Conservation (phyloP, 2,888 invertebrate genomes). For the Clusia tigrina region DNA sequence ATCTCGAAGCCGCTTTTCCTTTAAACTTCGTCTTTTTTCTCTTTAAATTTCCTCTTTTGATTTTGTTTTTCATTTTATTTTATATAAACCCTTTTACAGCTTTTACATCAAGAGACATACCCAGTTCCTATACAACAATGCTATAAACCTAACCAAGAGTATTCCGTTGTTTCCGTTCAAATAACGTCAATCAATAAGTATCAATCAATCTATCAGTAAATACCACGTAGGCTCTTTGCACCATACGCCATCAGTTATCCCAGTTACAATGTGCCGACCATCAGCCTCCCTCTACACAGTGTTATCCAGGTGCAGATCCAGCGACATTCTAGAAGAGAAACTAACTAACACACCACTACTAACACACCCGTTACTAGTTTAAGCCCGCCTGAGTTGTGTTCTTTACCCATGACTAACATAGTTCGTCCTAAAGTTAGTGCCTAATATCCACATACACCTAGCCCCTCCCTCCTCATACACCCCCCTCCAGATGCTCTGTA, state of each 20-base stretch:
- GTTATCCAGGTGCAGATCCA: not conserved
- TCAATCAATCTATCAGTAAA: not conserved
- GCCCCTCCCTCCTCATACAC: no score
- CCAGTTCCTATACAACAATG: conserved; percentile 59
- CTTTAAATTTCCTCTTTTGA: conserved; percentile 33
- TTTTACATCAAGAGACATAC: conserved; percentile 61
- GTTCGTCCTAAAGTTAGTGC: not conserved
- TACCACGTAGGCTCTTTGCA: not conserved
- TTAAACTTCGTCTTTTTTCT: conserved; percentile 28
- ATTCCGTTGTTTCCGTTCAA: not conserved
- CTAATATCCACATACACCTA: not conserved
- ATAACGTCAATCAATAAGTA: not conserved
- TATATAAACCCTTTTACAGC: conserved; percentile 59
- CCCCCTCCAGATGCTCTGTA: not conserved
- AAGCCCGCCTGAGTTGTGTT: not conserved
- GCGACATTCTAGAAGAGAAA: no score
- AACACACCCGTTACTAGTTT: not conserved
- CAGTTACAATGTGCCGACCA: not conserved
- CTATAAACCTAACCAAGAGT: conserved; percentile 44
- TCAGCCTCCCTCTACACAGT: not conserved
- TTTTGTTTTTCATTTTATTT: conserved; percentile 37
- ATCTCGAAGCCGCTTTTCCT: conserved; percentile 14
- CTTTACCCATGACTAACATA: not conserved
- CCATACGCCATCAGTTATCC: not conserved
- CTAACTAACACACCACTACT: not conserved